Evolutionary conservation across 2,113 vertebrate species (phyloP), one percentile per base, ranked within the genome.

Genomic region (Eonycteris spelaea): DNA sequence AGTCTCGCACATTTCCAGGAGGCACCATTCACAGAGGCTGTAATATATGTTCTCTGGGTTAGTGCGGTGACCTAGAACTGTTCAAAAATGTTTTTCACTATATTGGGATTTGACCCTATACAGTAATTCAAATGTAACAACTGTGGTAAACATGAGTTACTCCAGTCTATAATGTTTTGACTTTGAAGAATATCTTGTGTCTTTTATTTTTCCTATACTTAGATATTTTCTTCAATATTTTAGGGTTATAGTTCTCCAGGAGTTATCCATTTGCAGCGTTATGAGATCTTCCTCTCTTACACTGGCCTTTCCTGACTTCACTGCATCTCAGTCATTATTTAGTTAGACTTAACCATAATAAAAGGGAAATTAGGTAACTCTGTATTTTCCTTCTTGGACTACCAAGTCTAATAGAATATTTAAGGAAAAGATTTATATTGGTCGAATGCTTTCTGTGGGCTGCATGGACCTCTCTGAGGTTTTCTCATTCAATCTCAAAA

Each of bases 111-210:
- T 94, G 51, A 86, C 65, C n/a, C 94, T 51, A 57, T 4, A 33
- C 6, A 45, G 4, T 71, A 59, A 70, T 53, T 71, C 51, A 78
- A 82, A 33, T 75, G 2, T 83, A 43, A 28, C 40, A 77, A 13
- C 18, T 38, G 5, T 1, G 0, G 16, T 38, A 63, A 9, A 9
- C 1, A 0, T 55, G 30, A 59, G 22, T 85, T 43, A 55, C 4
- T 74, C 9, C 6, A 30, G 1, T 70, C 13, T 92, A 4, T 59
- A 2, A 6, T 14, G 28, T 67, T 3, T 13, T 77, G 86, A 87
- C 26, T 82, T 97, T 73, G 95, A 93, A 61, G 19, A 70, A 57
- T 57, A 28, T 61, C 10, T 70, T 93, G 65, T 45, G 79, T 92
- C 59, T 78, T 93, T 26, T 35, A 0, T 57, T 78, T 77, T 96